Conservation (phyloP, 2,113 vertebrate species). For the Stercorarius parasiticus region DNA sequence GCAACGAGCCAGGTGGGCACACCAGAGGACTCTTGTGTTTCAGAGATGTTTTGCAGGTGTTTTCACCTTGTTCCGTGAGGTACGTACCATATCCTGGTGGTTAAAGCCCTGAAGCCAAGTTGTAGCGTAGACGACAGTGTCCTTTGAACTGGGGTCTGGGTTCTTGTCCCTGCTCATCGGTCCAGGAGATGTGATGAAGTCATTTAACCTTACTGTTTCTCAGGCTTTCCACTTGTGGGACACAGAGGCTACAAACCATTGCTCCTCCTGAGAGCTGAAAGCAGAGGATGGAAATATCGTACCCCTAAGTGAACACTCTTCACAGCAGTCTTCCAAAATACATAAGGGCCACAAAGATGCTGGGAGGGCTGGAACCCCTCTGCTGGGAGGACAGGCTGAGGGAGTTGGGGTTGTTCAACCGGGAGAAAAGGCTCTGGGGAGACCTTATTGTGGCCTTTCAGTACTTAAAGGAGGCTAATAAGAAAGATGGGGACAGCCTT, state of each 20-base stretch:
- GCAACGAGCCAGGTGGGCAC: rapidly evolving
- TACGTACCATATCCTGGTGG: rapidly evolving
- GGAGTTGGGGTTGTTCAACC: rapidly evolving
- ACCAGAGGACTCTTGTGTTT: background rate
- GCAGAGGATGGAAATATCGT: background rate
- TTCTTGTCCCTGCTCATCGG: rapidly evolving
- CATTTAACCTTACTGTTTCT: background rate
- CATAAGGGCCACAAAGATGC: rapidly evolving
- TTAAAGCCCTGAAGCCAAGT: background rate
- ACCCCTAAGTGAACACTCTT: background rate
- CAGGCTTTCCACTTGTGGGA: background rate
- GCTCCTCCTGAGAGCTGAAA: background rate
- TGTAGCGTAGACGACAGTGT: rapidly evolving
- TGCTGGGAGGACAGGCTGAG: background rate
- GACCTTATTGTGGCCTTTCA: background rate
- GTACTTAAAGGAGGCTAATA: rapidly evolving
- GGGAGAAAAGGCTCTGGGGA: background rate
- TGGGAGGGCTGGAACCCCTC: rapidly evolving
- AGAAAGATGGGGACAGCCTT: background rate
- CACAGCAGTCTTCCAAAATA: background rate
- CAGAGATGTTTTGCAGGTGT: background rate
- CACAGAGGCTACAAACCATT: background rate
- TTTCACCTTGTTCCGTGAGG: background rate
- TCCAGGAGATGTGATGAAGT: background rate
- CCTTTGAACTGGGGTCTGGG: background rate